Base-by-base conservation (phyloP, 2,113 vertebrate genomes). In the Macaca nemestrina region DNA sequence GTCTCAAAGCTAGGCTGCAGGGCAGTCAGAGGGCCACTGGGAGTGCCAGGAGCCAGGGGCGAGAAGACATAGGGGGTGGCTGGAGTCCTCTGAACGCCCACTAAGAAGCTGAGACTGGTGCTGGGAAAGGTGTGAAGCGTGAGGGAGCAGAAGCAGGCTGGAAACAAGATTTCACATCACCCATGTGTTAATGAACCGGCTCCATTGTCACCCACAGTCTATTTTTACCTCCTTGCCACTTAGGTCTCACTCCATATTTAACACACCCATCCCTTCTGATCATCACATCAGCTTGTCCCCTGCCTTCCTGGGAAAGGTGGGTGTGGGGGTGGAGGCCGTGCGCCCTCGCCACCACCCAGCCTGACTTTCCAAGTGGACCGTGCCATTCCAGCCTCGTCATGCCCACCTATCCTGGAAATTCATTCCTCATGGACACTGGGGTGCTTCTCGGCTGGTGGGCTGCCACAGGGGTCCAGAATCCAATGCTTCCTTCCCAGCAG, bases 181-280 rank as follows among this genome's bases (percentile, higher is more conserved):
- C 97, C 85, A 67, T 93, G 85, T 97, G 98, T 97, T 98, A 94
- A 98, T 97, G 94, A 98, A 93, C 96, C 76, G 96, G 97, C 97
- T 97, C 97, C 98, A 97, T 98, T 98, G 97, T 98, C 98, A 81
- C 98, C 97, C 96, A 9, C 97, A 1, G 64, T 95, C 98, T 98
- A 97, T 98, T 98, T 98, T 98, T 98, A 98, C 97, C 96, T 97
- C 64, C 94, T 97, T 94, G 86, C 67, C 93, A 94, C 93, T 96
- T 92, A 92, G 97, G 97, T 98, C 98, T 98, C 97, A 25, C 96
- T 98, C 97, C 98, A 98, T 98, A 95, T 98, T 97, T 98, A 98
- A 97, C 98, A 76, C 96, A 87, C 96, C 84, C 95, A 90, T 98
- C 95, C 95, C 93, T 95, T 96, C 95, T 97, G 87, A 89, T 98